Evolutionary conservation across 2,113 vertebrate species (phyloP).

Genomic region (Paradoxurus hermaphroditus): DNA sequence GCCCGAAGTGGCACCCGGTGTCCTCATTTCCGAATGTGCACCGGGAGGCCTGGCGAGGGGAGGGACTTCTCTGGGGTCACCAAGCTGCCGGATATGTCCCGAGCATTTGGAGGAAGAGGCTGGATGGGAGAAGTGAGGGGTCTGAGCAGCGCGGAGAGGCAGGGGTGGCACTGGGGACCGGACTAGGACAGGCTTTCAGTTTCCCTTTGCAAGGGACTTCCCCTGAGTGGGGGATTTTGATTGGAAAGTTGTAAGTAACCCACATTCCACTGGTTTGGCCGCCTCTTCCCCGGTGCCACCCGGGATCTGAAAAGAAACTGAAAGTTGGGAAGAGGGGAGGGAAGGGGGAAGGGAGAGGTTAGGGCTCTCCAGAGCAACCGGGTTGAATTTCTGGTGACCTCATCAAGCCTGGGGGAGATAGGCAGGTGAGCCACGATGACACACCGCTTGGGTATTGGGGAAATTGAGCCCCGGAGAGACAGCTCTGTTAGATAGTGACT

Average conservation of each 20-base stretch:
- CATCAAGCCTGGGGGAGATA: slow-evolving; percentile 33
- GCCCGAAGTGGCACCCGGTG: not conserved
- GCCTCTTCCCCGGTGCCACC: slow-evolving; percentile 20
- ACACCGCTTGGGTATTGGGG: not conserved
- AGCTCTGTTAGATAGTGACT: not conserved
- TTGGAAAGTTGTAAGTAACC: slow-evolving; percentile 76
- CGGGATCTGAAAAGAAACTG: slow-evolving; percentile 43
- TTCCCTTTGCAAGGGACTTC: slow-evolving; percentile 75
- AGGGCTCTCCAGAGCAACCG: not conserved
- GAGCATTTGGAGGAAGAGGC: not conserved
- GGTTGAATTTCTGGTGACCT: slow-evolving; percentile 70
- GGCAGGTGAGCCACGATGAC: not conserved
- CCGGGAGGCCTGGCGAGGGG: not conserved
- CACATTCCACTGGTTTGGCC: not conserved
- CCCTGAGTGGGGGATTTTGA: slow-evolving; percentile 72
- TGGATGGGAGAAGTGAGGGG: not conserved
- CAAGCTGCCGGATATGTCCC: not conserved
- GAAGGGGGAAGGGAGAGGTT: not conserved
- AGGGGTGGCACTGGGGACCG: not conserved
- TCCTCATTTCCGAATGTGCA: not conserved
- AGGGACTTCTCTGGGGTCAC: not conserved
- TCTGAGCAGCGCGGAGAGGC: not conserved
- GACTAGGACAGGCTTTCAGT: slow-evolving; percentile 21
- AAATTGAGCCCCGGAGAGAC: not conserved
- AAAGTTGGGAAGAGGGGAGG: not conserved